Evolutionary conservation across 1,140 invertebrate species (phyloP).

Genomic region (Phocides pigmalion): DNA sequence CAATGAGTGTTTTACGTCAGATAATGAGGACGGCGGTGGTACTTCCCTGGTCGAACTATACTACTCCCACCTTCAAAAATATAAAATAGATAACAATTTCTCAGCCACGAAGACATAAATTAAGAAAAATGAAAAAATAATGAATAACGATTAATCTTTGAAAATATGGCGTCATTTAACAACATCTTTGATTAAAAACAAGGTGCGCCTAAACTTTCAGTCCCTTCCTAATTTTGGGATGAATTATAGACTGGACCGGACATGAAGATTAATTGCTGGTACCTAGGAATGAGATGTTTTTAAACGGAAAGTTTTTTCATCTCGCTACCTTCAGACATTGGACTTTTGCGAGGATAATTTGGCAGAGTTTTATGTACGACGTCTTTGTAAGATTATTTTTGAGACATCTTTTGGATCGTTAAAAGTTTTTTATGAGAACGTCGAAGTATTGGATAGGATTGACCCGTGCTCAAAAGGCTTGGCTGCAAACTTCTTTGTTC

Average conservation of each 20-base stretch:
- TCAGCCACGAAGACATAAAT: background rate
- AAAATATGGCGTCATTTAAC: conserved; percentile 21
- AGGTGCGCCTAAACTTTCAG: conserved; percentile 18
- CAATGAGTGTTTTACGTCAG: too few species aligned
- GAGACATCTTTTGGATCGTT: background rate
- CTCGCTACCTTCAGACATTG: conserved; percentile 10
- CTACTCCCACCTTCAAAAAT: too few species aligned
- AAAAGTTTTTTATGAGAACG: background rate
- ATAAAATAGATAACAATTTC: too few species aligned
- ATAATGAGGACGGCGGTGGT: too few species aligned
- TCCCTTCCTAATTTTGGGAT: conserved; percentile 17
- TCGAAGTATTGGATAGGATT: background rate
- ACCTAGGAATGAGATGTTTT: conserved; percentile 24
- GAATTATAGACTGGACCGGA: conserved; percentile 31
- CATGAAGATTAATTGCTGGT: conserved; percentile 27
- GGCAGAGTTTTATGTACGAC: conserved; percentile 1
- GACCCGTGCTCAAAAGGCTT: too few species aligned
- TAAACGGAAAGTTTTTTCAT: conserved; percentile 30
- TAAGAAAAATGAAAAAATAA: conserved; percentile 5
- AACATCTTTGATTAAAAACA: conserved; percentile 28
- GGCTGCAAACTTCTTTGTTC: too few species aligned
- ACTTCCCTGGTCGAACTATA: too few species aligned
- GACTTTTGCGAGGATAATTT: conserved; percentile 23
- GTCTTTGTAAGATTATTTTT: background rate
- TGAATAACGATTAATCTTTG: conserved; percentile 16